Evolutionary conservation across 92 coral and sea anemone genomes (phyloP).

Genomic region (Plumapathes pennacea): DNA sequence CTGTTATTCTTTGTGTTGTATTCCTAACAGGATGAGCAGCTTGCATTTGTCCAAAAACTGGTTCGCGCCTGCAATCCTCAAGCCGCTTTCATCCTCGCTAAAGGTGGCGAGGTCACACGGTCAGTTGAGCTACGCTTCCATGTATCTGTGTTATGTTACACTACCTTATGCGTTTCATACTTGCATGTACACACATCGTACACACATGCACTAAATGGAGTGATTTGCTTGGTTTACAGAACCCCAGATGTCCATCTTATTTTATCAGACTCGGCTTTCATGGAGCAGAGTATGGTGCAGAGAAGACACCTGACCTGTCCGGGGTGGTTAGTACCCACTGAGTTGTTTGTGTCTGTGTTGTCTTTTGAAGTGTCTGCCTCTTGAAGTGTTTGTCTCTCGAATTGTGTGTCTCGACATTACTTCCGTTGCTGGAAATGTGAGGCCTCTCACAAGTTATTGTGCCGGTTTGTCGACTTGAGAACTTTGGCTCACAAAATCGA

Average conservation of each 20-base stretch:
- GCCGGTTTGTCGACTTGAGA: no score
- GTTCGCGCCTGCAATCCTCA: constrained; percentile 79
- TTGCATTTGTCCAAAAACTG: constrained; percentile 67
- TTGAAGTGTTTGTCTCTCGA: no score
- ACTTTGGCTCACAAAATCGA: no score
- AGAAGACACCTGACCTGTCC: constrained; percentile 79
- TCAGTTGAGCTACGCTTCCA: no score
- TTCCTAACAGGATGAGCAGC: constrained; percentile 56
- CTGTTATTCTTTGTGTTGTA: not conserved
- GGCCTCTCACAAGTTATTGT: no score
- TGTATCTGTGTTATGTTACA: no score
- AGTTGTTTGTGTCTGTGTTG: no score
- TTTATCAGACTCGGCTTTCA: constrained; percentile 71
- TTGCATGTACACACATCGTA: no score
- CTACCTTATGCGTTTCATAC: no score
- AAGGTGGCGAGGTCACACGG: constrained; percentile 83
- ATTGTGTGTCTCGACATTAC: no score
- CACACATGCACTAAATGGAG: not conserved
- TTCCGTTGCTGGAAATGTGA: no score
- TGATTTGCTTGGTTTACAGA: constrained; percentile 15
- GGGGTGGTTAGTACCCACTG: constrained; percentile 89
- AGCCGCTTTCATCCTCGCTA: constrained; percentile 79
- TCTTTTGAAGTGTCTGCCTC: no score
- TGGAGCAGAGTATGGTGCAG: constrained; percentile 43
- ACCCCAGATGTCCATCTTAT: constrained; percentile 83